Evolutionary conservation across 2,113 vertebrate species (phyloP).

Genomic region (Mastomys coucha): DNA sequence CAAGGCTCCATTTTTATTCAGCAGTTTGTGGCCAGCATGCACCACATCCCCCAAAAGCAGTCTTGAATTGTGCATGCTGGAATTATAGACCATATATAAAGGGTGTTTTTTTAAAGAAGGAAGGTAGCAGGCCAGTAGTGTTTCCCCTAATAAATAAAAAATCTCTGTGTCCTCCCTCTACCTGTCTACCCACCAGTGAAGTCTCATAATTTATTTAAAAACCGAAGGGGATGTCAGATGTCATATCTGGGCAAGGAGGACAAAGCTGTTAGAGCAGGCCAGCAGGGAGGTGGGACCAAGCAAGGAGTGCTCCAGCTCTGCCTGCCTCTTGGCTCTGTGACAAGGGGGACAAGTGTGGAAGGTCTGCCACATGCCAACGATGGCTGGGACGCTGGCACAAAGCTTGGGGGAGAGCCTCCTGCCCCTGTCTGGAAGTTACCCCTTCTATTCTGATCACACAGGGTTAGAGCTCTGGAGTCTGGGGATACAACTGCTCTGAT

Average conservation of each 20-base stretch:
- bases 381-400: background rate
- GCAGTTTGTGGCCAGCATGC: background rate
- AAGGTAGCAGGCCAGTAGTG: background rate
- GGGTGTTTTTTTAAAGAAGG: background rate
- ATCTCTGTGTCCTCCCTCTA: background rate
- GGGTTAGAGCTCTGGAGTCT: background rate
- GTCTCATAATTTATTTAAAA: background rate
- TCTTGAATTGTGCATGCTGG: background rate
- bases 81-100: background rate
- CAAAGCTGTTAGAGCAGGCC: background rate
- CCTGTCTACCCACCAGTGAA: background rate
- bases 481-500: no score
- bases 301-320: rapidly evolving
- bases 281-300: background rate
- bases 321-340: rapidly evolving
- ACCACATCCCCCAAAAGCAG: background rate
- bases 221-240: background rate
- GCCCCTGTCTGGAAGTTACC: background rate
- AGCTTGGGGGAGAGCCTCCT: background rate
- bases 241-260: background rate
- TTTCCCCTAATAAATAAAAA: background rate
- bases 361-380: rapidly evolving
- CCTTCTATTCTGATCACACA: background rate
- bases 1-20: background rate
- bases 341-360: rapidly evolving